A percentile compares a stretch with the other conserved stretches of the same genome.
phyloP scores from a whole-genome alignment of 2,113 vertebrate genomes.

The Oncorhynchus tshawytscha region DNA sequence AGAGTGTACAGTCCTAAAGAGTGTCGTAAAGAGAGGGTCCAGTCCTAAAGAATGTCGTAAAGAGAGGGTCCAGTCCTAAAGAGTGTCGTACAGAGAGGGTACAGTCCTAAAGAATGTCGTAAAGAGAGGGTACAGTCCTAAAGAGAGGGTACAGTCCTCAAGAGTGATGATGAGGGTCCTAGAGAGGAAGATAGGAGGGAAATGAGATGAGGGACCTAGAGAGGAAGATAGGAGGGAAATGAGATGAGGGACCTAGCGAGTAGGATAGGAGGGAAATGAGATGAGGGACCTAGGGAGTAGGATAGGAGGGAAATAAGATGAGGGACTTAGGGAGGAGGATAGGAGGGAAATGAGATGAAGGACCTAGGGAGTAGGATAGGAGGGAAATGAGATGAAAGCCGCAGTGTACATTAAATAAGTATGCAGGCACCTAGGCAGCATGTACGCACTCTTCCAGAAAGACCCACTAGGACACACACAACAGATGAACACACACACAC shows the following conservation, averaged over 20 bases:
- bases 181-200: slow-evolving; percentile 33
- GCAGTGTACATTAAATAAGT: not conserved
- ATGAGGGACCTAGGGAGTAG: slow-evolving; percentile 33
- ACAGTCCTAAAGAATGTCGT: too few relatives aligned
- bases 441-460: not conserved
- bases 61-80: too few relatives aligned
- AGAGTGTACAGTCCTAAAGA: too few relatives aligned
- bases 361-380: slow-evolving; percentile 23
- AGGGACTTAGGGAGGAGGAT: slow-evolving; percentile 27
- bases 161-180: not conserved
- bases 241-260: too few relatives aligned
- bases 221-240: slow-evolving; percentile 25
- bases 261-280: too few relatives aligned
- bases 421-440: not conserved
- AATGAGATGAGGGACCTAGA: too few relatives aligned
- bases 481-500: not conserved
- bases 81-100: too few relatives aligned
- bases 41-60: too few relatives aligned
- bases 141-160: too few relatives aligned
- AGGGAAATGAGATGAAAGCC: slow-evolving; percentile 28
- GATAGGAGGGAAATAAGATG: slow-evolving; percentile 27
- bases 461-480: slow-evolving; percentile 5
- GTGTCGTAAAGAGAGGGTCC: too few relatives aligned
- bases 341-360: slow-evolving; percentile 31
- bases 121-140: too few relatives aligned